A percentile compares a stretch with the other conserved stretches of the same genome.
phyloP scores from a whole-genome alignment of 2,797 vertebrate genomes.

The Malacoraja senta region DNA sequence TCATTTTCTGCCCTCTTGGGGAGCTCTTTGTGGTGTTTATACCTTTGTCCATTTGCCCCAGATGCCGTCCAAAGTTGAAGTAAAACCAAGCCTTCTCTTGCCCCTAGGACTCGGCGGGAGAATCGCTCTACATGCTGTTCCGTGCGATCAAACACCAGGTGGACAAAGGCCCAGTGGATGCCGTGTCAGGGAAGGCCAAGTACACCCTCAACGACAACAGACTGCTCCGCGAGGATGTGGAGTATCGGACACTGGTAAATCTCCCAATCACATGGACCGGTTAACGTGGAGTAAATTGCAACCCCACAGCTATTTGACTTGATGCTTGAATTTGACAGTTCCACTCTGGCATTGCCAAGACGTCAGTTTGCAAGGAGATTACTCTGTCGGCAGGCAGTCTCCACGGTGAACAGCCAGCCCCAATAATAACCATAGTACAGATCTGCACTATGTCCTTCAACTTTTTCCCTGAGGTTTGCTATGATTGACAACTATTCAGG shows the following conservation, averaged over 20 bases:
- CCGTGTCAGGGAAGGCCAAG: constrained; percentile 91
- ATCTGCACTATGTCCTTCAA: background rate
- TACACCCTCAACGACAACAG: constrained; percentile 95
- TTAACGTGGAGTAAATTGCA: background rate
- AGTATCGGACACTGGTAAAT: constrained; percentile 86
- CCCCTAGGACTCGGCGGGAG: constrained; percentile 82
- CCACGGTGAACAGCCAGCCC: background rate
- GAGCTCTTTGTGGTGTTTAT: background rate
- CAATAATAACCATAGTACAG: background rate
- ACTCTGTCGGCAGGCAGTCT: too few relatives aligned
- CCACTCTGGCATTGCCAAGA: background rate
- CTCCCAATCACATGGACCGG: background rate
- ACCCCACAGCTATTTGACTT: background rate
- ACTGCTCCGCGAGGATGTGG: constrained; percentile 85
- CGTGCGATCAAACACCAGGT: constrained; percentile 96
- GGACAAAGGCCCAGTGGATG: constrained; percentile 92
- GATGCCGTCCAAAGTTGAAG: background rate
- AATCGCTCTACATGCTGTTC: constrained; percentile 93
- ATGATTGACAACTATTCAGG: background rate
- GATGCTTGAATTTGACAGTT: background rate
- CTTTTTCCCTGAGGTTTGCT: background rate
- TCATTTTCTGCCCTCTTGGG: background rate
- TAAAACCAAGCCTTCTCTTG: background rate
- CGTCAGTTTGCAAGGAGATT: background rate
- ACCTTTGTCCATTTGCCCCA: background rate